A percentile compares a stretch with the other conserved stretches of the same genome.
phyloP scores from a whole-genome alignment of 2,888 invertebrate genomes.

The Chironomus riparius region DNA sequence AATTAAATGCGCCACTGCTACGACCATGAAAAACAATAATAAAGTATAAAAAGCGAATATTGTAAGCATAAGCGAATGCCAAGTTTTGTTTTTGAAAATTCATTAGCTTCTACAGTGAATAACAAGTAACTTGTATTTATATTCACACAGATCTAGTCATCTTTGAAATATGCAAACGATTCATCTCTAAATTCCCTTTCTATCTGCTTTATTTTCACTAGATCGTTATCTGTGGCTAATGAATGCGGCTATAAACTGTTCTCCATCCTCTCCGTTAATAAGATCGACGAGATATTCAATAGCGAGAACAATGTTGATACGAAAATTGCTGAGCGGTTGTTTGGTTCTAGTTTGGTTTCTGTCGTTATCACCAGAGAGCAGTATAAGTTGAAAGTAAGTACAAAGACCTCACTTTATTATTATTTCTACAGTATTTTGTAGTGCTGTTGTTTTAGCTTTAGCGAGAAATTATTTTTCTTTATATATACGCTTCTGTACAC shows the following conservation, averaged over 20 bases:
- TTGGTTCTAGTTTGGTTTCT: conserved; percentile 40
- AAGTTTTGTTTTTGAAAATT: neutral
- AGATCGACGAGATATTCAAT: conserved; percentile 41
- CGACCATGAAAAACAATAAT: neutral
- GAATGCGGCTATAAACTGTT: conserved; percentile 38
- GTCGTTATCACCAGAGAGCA: conserved; percentile 40
- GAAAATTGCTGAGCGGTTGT: conserved; percentile 40
- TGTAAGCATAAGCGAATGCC: neutral
- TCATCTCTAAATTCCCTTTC: no score
- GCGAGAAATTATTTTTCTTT: no score
- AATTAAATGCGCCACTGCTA: neutral
- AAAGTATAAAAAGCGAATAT: neutral
- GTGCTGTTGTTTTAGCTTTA: no score
- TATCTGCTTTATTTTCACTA: conserved; percentile 28
- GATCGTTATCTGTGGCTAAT: conserved; percentile 39
- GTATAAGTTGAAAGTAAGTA: conserved; percentile 38
- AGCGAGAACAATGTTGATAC: conserved; percentile 39
- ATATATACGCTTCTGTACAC: neutral
- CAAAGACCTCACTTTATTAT: neutral
- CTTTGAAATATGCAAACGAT: no score
- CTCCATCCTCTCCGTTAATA: conserved; percentile 37
- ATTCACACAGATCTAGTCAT: no score
- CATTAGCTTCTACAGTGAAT: conserved; percentile 12
- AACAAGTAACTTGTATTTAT: neutral
- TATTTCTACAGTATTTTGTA: neutral